Evolutionary conservation across 2,113 vertebrate genomes (phyloP).

Genomic region (Girardinichthys multiradiatus): DNA sequence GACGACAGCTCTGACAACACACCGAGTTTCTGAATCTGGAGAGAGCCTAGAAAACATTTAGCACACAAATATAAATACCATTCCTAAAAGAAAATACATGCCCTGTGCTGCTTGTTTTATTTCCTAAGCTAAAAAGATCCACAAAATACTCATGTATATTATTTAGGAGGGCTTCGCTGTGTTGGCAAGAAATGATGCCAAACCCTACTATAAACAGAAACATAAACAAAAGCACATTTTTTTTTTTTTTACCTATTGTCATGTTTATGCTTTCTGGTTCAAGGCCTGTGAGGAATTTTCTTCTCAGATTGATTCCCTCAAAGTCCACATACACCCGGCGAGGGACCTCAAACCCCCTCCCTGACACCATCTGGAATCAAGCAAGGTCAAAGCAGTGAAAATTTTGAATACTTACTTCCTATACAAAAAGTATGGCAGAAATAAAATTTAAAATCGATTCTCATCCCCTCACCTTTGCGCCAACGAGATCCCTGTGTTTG

Average conservation of each 20-base stretch:
- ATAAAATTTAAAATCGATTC: background rate
- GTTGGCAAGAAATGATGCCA: background rate
- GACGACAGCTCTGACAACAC: slow-evolving; percentile 87
- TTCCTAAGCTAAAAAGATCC: too few species aligned
- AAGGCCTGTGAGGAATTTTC: slow-evolving; percentile 90
- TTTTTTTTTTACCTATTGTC: slow-evolving; percentile 86
- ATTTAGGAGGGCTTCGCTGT: background rate
- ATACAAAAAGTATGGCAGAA: background rate
- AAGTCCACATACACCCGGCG: slow-evolving; percentile 92
- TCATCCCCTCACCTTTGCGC: slow-evolving; percentile 78
- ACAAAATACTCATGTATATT: too few species aligned
- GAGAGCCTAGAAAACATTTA: slow-evolving; percentile 79
- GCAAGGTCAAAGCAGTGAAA: background rate
- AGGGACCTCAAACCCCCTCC: slow-evolving; percentile 85
- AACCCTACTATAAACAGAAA: background rate
- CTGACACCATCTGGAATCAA: slow-evolving; percentile 78
- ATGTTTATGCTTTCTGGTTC: slow-evolving; percentile 89
- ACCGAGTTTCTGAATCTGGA: slow-evolving; percentile 88
- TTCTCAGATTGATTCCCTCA: slow-evolving; percentile 89
- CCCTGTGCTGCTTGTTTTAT: too few species aligned
- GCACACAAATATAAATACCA: background rate
- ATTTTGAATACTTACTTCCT: too few species aligned
- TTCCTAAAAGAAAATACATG: background rate
- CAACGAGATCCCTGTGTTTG: slow-evolving; percentile 86
- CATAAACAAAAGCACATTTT: background rate